Evolutionary conservation across 2,888 invertebrate species (phyloP).

Genomic region (Phengaris alcon): DNA sequence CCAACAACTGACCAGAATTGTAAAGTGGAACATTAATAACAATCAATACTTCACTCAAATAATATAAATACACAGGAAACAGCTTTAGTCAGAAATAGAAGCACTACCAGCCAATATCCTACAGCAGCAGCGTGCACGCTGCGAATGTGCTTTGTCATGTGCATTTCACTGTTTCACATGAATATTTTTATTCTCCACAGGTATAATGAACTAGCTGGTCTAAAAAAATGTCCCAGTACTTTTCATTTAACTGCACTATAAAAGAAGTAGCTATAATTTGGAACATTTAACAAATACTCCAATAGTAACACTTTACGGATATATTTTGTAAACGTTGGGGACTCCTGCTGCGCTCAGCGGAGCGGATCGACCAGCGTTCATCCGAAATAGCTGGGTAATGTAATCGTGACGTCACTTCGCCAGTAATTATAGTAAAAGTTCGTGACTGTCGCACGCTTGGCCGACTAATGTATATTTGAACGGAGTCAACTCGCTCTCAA

Average conservation of each 20-base stretch:
- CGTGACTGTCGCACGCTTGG: conserved; percentile 49
- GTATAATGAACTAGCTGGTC: not conserved
- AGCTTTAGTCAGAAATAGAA: not conserved
- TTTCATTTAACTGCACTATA: not conserved
- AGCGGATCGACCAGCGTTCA: conserved; percentile 46
- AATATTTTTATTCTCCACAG: not conserved
- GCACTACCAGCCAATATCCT: not conserved
- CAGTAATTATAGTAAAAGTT: conserved; percentile 53
- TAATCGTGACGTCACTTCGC: conserved; percentile 50
- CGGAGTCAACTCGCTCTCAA: conserved; percentile 32
- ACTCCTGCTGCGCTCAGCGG: conserved; percentile 49
- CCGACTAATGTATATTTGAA: conserved; percentile 42
- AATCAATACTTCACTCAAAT: conserved; percentile 9
- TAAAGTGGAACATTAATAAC: conserved; percentile 11
- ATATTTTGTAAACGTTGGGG: conserved; percentile 23
- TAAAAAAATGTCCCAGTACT: not conserved
- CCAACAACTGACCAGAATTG: conserved; percentile 23
- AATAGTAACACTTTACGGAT: conserved; percentile 14
- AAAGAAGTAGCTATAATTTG: not conserved
- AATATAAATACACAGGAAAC: conserved; percentile 11
- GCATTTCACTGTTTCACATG: not conserved
- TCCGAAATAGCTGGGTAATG: conserved; percentile 46
- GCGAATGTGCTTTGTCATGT: not conserved
- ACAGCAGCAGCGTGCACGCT: not conserved
- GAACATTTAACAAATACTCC: not conserved